A percentile compares a stretch with the other conserved stretches of the same genome.
phyloP scores from a whole-genome alignment of 2,113 vertebrate species.

The Scatophagus argus region DNA sequence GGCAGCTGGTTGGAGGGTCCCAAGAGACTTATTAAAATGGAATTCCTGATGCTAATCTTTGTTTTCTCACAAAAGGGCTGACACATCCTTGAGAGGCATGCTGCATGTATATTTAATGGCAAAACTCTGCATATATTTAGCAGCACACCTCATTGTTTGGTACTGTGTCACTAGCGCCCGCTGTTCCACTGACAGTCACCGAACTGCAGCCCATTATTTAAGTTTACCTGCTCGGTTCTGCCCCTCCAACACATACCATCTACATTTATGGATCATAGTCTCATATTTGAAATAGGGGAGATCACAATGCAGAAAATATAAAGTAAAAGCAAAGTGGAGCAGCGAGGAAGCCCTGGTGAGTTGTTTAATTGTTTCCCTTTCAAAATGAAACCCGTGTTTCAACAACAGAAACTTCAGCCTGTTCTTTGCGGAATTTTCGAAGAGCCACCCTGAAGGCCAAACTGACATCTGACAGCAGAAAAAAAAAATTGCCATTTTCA shows the following conservation, averaged over 20 bases:
- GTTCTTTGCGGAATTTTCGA: neutral
- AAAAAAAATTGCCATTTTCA: constrained; percentile 23
- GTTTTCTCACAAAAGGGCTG: constrained; percentile 78
- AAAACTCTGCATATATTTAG: constrained; percentile 71
- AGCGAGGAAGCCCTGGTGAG: neutral
- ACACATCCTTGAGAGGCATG: constrained; percentile 76
- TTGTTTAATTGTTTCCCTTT: constrained; percentile 27
- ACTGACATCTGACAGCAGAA: neutral
- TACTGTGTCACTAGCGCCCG: constrained; percentile 53
- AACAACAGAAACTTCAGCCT: constrained; percentile 6
- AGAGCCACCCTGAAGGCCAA: neutral
- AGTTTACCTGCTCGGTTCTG: constrained; percentile 42
- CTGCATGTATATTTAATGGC: constrained; percentile 82
- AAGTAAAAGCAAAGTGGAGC: constrained; percentile 5
- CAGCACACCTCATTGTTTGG: constrained; percentile 66
- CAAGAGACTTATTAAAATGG: constrained; percentile 82
- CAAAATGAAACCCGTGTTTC: constrained; percentile 17
- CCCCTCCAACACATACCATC: constrained; percentile 6
- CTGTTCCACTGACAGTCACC: constrained; percentile 58
- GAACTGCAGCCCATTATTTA: constrained; percentile 50
- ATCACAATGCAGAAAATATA: constrained; percentile 1
- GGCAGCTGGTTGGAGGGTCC: constrained; percentile 73
- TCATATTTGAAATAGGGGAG: constrained; percentile 8
- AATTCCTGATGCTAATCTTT: constrained; percentile 84
- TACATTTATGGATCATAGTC: constrained; percentile 16